Base-by-base conservation (phyloP, 2,888 invertebrate species). In the Tortricodes alternella region DNA sequence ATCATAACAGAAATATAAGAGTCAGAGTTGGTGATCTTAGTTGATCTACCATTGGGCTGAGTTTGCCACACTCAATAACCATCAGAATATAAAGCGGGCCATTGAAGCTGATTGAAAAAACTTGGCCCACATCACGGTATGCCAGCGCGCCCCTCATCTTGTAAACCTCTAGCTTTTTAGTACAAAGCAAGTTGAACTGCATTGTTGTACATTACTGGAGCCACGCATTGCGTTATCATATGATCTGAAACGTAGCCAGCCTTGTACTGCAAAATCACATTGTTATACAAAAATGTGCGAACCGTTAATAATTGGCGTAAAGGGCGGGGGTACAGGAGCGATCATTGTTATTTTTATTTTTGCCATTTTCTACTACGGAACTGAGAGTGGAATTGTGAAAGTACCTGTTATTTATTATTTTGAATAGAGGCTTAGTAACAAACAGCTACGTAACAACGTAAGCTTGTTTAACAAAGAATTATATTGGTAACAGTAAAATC, bases 71-170 rank as follows among this genome's bases (percentile, higher is more conserved):
- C 76, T 77, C 79, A 74, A 80, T 81, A 80, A 75, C 80, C 78
- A 74, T 81, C 74, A 71, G 80, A 78, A 81, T 82, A 80, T 78
- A 78, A 80, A 81, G 76, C 76, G 72, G 75, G 74, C 75, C 74
- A 76, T 80, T 73, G 62, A 70, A 73, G 71, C 76, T 80, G 80
- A 81, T 81, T 80, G 81, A 81, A 82, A 77, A 80, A 73, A 74
- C 68, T 73, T 76, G 61, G 63, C 23, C 65, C 66, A 61, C 46
- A 55, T 49, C 48, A 35, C 41, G 41, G 55, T 35, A 55, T 55
- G 35, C 55, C 35, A 55, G 27, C 35, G 41, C n/a, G 18, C 55
- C 35, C 34, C 35, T 41, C 27, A 6, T 23, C 27, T 19, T 15
- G 35, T 37, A 15, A 43, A 43, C 34, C 8, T 19, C 13, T 11